Evolutionary conservation across 2,888 invertebrate genomes (phyloP).

Genomic region (Buathra laborator): DNA sequence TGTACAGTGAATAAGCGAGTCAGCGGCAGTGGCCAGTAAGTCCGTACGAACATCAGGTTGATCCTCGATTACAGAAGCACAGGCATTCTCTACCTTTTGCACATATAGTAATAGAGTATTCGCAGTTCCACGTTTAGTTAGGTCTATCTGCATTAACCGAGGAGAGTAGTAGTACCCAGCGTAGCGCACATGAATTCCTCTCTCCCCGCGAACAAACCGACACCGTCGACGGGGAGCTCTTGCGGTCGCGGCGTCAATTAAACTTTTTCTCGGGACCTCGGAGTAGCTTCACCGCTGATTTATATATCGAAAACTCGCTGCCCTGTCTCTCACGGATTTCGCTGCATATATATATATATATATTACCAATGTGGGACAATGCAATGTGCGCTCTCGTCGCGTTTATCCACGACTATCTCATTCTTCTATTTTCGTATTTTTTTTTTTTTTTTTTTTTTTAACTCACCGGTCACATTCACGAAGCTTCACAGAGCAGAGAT

Average conservation of each 20-base stretch:
- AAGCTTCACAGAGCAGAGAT: background rate
- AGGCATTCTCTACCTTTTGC: conserved; percentile 1
- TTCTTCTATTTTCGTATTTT: background rate
- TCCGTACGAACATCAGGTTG: conserved; percentile 47
- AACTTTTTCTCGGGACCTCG: conserved; percentile 68
- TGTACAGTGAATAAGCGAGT: conserved; percentile 15
- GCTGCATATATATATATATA: background rate
- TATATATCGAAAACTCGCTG: conserved; percentile 58
- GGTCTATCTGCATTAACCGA: conserved; percentile 56
- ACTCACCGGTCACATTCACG: background rate
- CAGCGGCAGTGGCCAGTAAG: background rate
- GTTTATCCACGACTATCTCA: background rate
- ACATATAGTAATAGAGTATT: conserved; percentile 20
- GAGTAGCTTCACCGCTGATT: conserved; percentile 53
- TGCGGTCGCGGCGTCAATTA: conserved; percentile 72
- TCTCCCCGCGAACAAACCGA: conserved; percentile 39
- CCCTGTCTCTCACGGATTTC: background rate
- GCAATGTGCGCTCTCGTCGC: background rate
- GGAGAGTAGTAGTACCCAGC: conserved; percentile 34
- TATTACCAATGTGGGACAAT: background rate
- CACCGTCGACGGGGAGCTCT: conserved; percentile 43
- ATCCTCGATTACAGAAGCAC: conserved; percentile 69
- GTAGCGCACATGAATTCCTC: conserved; percentile 43
- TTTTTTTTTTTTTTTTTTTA: background rate
- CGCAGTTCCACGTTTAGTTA: conserved; percentile 39